A percentile compares a stretch with the other conserved stretches of the same genome.
Conservation (phyloP, 2,888 invertebrate genomes). For the Drosophila prostipennis region DNA sequence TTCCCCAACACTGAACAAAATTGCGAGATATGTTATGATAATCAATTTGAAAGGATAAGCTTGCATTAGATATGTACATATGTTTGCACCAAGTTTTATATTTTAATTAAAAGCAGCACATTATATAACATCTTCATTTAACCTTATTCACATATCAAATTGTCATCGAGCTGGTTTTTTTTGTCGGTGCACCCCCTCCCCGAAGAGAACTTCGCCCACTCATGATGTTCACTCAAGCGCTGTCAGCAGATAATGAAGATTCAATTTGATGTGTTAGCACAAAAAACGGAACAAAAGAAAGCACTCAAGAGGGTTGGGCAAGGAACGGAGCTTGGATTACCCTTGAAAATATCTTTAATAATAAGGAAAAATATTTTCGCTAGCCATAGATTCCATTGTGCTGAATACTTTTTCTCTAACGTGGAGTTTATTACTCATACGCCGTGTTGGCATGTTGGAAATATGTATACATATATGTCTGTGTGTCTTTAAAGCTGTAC, state of each 20-base stretch:
- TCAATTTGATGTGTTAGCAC: constrained; percentile 31
- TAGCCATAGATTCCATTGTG: not conserved
- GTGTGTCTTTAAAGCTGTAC: not conserved
- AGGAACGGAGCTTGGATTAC: not conserved
- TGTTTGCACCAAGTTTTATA: too few species aligned
- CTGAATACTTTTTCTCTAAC: not conserved
- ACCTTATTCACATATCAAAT: too few species aligned
- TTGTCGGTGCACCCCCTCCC: not conserved
- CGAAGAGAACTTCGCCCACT: not conserved
- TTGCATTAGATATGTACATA: too few species aligned
- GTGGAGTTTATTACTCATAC: constrained; percentile 3
- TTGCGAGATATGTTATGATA: not conserved
- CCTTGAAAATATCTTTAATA: constrained; percentile 1
- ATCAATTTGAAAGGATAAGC: not conserved
- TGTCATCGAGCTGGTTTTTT: not conserved
- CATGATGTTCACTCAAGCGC: constrained; percentile 26
- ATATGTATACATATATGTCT: not conserved
- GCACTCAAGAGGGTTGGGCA: constrained; percentile 8
- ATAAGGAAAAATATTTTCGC: not conserved
- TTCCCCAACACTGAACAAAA: not conserved
- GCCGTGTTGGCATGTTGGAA: not conserved
- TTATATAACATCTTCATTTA: too few species aligned
- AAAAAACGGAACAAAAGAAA: constrained; percentile 24
- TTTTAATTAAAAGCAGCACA: too few species aligned
- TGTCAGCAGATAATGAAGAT: constrained; percentile 34